A percentile compares a stretch with the other conserved stretches of the same genome.
These are phyloP conservation scores for Philhelius pedissequus DNA, from an alignment of 2,888 invertebrate species.

Conservation along the genomic window DNA sequence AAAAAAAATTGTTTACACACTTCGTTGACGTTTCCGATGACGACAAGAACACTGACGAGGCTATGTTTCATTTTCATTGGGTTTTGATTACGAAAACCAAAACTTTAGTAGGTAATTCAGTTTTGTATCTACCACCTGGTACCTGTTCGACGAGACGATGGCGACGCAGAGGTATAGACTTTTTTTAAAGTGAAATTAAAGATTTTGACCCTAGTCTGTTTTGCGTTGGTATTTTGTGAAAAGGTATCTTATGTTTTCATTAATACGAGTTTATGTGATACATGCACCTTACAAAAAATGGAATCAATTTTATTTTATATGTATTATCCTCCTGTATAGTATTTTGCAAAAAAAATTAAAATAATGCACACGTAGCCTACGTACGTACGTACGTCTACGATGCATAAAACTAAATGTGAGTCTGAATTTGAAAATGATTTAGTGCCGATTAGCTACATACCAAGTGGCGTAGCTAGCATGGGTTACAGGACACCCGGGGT, in stretches of 20 bases:
- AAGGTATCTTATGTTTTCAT: background rate
- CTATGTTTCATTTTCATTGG: background rate
- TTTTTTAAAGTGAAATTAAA: slow-evolving; percentile 9
- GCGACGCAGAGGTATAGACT: background rate
- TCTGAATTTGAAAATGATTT: no score
- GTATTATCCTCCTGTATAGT: background rate
- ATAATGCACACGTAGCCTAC: no score
- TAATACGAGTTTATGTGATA: background rate
- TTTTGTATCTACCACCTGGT: slow-evolving; percentile 44
- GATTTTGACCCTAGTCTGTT: background rate
- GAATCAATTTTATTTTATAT: background rate
- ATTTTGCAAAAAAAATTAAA: no score
- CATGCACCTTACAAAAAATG: background rate
- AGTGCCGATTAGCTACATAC: no score
- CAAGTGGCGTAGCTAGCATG: no score
- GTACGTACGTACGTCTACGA: no score
- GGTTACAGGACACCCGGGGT: no score
- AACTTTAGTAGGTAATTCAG: background rate
- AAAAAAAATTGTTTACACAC: slow-evolving; percentile 50
- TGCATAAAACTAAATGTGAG: no score
- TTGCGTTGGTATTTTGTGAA: background rate
- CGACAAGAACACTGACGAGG: background rate
- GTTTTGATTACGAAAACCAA: background rate
- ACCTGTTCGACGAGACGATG: no score
- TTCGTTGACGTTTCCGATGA: slow-evolving; percentile 32